phyloP scores from a whole-genome alignment of 2,888 invertebrate species.

The Fragum fragum region DNA sequence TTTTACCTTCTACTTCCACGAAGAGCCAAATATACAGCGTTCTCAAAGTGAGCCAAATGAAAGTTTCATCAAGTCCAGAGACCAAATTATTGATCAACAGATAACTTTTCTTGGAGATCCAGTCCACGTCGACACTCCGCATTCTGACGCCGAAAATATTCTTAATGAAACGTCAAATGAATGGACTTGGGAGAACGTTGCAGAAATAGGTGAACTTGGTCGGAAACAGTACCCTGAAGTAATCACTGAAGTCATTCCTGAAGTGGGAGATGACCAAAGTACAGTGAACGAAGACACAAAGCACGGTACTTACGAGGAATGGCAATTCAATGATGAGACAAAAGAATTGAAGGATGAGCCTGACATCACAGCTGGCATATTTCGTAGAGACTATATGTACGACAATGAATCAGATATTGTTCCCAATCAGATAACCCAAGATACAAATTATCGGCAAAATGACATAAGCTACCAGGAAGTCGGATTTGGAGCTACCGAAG shows the following conservation, averaged over 20 bases:
- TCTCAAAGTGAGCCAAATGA: background rate
- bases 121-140: background rate
- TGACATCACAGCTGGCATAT: too few relatives aligned
- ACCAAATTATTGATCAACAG: background rate
- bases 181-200: conserved; percentile 27
- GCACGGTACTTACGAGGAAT: too few relatives aligned
- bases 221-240: background rate
- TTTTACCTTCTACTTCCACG: conserved; percentile 51
- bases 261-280: too few relatives aligned
- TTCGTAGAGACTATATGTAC: too few relatives aligned
- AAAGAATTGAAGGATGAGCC: too few relatives aligned
- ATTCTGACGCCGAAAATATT: background rate
- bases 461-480: too few relatives aligned
- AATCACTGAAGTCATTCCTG: background rate
- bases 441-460: background rate
- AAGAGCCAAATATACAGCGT: background rate
- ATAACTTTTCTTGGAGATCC: conserved; percentile 9
- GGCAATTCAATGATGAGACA: too few relatives aligned
- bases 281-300: too few relatives aligned
- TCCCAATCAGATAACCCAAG: background rate
- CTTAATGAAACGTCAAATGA: background rate
- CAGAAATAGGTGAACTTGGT: conserved; percentile 10
- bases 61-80: background rate
- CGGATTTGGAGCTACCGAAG: too few relatives aligned
- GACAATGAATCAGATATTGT: too few relatives aligned